These are phyloP conservation scores for Rhagophthalmus giganteus DNA, from an alignment of 2,888 invertebrate species.

Conservation along the genomic window DNA sequence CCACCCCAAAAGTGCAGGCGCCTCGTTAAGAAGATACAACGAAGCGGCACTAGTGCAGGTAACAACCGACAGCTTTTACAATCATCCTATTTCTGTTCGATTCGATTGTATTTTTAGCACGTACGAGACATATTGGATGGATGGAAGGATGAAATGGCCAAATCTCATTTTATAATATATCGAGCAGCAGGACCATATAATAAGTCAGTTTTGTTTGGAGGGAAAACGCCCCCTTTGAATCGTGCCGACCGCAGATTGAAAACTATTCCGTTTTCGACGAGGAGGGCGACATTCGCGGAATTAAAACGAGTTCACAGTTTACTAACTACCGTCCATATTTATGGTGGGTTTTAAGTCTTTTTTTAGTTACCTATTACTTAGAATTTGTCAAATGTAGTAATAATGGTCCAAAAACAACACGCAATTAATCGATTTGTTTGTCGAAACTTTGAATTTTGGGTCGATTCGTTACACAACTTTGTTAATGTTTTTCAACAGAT, in stretches of 20 bases:
- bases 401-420: too few relatives aligned
- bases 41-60: conserved; percentile 73
- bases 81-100: background rate
- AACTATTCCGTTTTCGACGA: conserved; percentile 79
- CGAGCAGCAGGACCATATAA: conserved; percentile 75
- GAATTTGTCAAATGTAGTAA: too few relatives aligned
- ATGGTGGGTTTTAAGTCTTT: conserved; percentile 58
- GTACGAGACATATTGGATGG: conserved; percentile 69
- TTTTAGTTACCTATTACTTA: too few relatives aligned
- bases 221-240: conserved; percentile 69
- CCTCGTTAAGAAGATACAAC: conserved; percentile 77
- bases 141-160: conserved; percentile 69
- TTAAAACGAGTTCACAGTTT: conserved; percentile 73
- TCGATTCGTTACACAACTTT: conserved; percentile 1
- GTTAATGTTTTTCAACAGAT: conserved; percentile 49
- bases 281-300: conserved; percentile 80
- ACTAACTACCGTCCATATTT: conserved; percentile 67
- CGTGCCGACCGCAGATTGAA: conserved; percentile 66
- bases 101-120: conserved; percentile 59
- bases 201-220: conserved; percentile 72
- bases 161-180: conserved; percentile 73
- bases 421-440: too few relatives aligned
- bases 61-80: background rate
- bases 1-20: conserved; percentile 78
- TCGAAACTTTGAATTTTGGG: too few relatives aligned